phyloP scores from a whole-genome alignment of 2,797 vertebrate species.

The Pogoniulus pusillus region DNA sequence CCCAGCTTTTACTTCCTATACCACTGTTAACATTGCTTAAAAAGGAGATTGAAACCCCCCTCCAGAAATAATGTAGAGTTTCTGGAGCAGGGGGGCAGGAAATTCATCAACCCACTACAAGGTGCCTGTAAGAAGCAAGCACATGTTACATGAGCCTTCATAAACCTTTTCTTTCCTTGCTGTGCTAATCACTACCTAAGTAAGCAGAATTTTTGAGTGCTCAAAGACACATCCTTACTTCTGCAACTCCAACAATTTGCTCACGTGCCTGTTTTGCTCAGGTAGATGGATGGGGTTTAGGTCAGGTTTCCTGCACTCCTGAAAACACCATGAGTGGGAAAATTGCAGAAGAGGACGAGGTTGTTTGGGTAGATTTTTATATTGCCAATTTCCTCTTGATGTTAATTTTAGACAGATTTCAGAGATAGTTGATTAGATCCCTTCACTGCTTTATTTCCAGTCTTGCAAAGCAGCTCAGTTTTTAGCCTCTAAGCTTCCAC shows the following conservation, averaged over 20 bases:
- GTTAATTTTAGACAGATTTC: background rate
- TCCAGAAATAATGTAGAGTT: background rate
- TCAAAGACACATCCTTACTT: background rate
- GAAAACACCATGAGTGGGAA: background rate
- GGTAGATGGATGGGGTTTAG: background rate
- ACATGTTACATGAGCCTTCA: accelerated
- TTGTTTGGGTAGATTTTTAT: background rate
- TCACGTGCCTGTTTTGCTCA: background rate
- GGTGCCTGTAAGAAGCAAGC: background rate
- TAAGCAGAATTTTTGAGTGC: background rate
- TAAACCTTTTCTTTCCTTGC: background rate
- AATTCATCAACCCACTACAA: too few relatives aligned
- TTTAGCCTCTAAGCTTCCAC: background rate
- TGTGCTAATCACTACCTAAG: background rate
- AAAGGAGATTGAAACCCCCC: background rate
- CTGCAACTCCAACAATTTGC: background rate
- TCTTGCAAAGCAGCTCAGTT: background rate
- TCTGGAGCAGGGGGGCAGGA: too few relatives aligned
- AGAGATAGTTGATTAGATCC: background rate
- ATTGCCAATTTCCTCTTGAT: background rate
- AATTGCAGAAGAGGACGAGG: background rate
- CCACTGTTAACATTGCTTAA: background rate
- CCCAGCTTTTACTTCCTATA: background rate
- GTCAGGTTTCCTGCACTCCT: background rate
- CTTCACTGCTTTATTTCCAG: background rate